A percentile compares a stretch with the other conserved stretches of the same genome.
Conservation (phyloP, 2,888 invertebrate species). For the Troilus luridus region DNA sequence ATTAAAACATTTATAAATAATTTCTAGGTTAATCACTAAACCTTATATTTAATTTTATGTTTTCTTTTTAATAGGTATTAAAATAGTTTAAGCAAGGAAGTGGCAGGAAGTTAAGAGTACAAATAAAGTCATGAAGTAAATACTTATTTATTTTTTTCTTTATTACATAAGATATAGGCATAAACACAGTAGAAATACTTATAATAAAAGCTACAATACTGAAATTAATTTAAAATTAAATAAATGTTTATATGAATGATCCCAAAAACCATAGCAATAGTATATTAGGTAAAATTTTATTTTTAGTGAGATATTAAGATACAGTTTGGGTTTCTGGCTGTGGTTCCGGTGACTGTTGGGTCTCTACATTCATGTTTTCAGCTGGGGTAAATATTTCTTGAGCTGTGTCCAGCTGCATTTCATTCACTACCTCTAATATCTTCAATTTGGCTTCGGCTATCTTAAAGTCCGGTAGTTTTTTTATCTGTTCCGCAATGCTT, state of each 20-base stretch:
- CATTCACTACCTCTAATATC: constrained; percentile 13
- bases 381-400: too few relatives aligned
- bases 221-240: background rate
- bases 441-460: background rate
- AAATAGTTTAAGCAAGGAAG: background rate
- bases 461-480: background rate
- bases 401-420: background rate
- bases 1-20: too few relatives aligned
- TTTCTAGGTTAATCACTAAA: too few relatives aligned
- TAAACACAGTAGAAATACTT: background rate
- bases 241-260: background rate
- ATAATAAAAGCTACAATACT: background rate
- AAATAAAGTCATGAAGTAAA: background rate
- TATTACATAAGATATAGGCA: background rate
- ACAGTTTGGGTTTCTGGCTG: background rate
- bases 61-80: too few relatives aligned
- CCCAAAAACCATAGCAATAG: background rate
- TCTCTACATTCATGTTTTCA: background rate
- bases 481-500: constrained; percentile 17
- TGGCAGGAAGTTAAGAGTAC: background rate
- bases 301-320: background rate
- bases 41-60: too few relatives aligned
- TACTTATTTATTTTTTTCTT: background rate
- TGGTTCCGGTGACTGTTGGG: background rate
- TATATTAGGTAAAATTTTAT: background rate